Base-by-base conservation (phyloP, 2,113 vertebrate species). In the Panurus biarmicus region DNA sequence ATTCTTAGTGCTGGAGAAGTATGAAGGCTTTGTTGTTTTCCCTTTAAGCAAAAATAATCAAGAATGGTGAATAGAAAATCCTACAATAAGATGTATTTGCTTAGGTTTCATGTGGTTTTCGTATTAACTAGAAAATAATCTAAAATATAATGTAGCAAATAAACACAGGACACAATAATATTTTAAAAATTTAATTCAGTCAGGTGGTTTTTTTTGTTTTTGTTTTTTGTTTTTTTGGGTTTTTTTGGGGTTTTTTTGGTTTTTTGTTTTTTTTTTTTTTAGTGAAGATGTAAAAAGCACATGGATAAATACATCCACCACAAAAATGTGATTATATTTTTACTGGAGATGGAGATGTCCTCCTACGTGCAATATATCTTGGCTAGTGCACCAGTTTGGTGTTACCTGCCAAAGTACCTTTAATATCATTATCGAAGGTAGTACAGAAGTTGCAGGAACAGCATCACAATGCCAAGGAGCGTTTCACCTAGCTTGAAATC, bases 201-300 rank as follows among this genome's bases (percentile, higher is more conserved):
- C 51, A n/a, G n/a, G n/a, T n/a, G n/a, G n/a, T n/a, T n/a, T n/a
- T n/a, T n/a, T n/a, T n/a, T n/a, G n/a, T n/a, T n/a, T n/a, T n/a
- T 21, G 18, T 54, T 73, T 79, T 66, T 33, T 40, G 28, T 8
- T 17, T 67, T 29, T 0, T 25, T 47, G n/a, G n/a, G n/a, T 19
- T 20, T 5, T 15, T 20, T 2, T 0, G n/a, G n/a, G n/a, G n/a
- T 7, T 33, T n/a, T 17, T 19, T 2, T 35, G n/a, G n/a, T 78
- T 69, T 56, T 35, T 19, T 14, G 15, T 44, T 42, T 38, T 20
- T 12, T 18, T n/a, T 7, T 21, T 45, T 24, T 12, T 21, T 5
- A 62, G 31, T 45, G 2, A 65, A 73, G n/a, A 60, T 38, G 3
- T 22, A 74, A 81, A 90, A 83, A 83, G 0, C 15, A 79, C 11